phyloP scores from a whole-genome alignment of 2,888 invertebrate genomes.

The Melanostoma mellinum region DNA sequence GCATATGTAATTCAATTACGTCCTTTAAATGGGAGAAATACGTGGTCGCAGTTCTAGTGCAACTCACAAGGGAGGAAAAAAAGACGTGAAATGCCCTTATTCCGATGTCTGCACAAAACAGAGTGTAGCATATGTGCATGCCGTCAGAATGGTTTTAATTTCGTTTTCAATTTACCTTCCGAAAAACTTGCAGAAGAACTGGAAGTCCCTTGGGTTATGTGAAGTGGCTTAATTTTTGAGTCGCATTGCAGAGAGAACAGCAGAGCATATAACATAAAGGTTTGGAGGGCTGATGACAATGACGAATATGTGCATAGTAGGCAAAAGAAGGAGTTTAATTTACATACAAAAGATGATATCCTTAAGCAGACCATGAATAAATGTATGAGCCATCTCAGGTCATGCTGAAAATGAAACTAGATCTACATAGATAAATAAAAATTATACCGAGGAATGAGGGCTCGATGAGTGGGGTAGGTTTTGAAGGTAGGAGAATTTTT shows the following conservation, averaged over 20 bases:
- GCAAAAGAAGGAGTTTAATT: slow-evolving; percentile 59
- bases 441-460: slow-evolving; percentile 30
- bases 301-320: slow-evolving; percentile 49
- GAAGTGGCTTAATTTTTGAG: slow-evolving; percentile 66
- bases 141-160: slow-evolving; percentile 9
- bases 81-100: slow-evolving; percentile 41
- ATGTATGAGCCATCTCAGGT: slow-evolving; percentile 51
- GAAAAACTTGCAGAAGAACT: not conserved
- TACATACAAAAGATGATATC: slow-evolving; percentile 70
- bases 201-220: slow-evolving; percentile 58
- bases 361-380: slow-evolving; percentile 66
- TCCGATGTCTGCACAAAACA: slow-evolving; percentile 12
- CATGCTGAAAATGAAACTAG: slow-evolving; percentile 22
- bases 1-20: slow-evolving; percentile 71
- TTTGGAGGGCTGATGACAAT: slow-evolving; percentile 4
- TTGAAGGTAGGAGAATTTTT: not conserved
- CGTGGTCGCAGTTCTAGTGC: slow-evolving; percentile 59
- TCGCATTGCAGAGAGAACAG: slow-evolving; percentile 61
- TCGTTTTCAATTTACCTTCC: slow-evolving; percentile 24
- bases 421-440: slow-evolving; percentile 36
- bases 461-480: slow-evolving; percentile 3
- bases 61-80: slow-evolving; percentile 20
- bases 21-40: slow-evolving; percentile 57
- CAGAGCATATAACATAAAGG: slow-evolving; percentile 24
- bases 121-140: slow-evolving; percentile 42